These are phyloP conservation scores for Zoroaster sp. DNA, from an alignment of 53 echinoderm and acorn worm species.

Conservation along the genomic window DNA sequence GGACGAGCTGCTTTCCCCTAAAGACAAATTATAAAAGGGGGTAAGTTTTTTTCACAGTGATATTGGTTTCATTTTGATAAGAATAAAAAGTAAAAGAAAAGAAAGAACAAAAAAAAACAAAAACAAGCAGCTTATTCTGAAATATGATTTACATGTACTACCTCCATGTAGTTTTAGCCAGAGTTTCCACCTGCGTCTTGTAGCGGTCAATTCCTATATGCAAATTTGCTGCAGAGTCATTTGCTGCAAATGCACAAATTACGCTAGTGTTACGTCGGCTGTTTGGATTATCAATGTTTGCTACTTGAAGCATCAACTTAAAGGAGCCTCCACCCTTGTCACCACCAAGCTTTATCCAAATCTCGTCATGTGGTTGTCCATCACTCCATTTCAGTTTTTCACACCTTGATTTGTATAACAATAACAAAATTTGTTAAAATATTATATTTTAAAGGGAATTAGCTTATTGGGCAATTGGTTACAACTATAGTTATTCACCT, in stretches of 20 bases:
- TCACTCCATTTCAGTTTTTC: background rate
- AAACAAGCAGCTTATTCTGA: background rate
- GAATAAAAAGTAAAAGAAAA: background rate
- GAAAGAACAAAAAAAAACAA: background rate
- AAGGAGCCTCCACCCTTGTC: constrained; percentile 48
- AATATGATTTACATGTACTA: background rate
- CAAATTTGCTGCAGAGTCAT: constrained; percentile 6
- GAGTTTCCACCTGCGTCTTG: background rate
- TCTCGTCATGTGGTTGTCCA: constrained; percentile 1
- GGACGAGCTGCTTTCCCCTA: background rate
- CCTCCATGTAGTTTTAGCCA: constrained; percentile 15
- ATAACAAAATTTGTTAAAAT: background rate
- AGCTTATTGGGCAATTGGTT: background rate
- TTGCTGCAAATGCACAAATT: background rate
- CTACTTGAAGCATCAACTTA: constrained; percentile 15
- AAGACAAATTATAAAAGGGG: background rate
- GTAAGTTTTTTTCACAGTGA: background rate
- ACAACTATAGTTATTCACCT: background rate
- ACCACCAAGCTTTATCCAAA: constrained; percentile 65
- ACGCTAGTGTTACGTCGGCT: constrained; percentile 21
- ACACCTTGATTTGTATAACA: background rate
- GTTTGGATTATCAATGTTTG: constrained; percentile 35
- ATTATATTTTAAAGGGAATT: background rate
- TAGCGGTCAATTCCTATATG: background rate
- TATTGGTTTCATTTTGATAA: background rate